These are phyloP conservation scores for Tyrannus savana DNA, from an alignment of 2,113 vertebrate species.

Conservation along the genomic window DNA sequence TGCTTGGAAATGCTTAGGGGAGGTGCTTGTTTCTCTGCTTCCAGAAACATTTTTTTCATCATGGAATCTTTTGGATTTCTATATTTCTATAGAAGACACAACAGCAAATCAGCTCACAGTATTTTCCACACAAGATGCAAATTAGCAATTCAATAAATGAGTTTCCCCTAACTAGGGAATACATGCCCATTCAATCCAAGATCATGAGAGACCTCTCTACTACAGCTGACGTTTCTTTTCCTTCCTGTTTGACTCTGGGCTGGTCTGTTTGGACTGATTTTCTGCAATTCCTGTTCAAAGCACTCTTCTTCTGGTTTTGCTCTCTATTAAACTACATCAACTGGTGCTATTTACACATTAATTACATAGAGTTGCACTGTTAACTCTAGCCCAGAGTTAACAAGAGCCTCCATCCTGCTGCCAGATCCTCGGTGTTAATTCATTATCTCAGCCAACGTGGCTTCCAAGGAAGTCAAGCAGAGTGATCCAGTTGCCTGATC, in stretches of 20 bases:
- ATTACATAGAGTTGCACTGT: not conserved
- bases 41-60: not conserved
- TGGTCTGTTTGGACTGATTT: not conserved
- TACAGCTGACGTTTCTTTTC: not conserved
- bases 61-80: not conserved
- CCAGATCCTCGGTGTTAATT: not conserved
- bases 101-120: not conserved
- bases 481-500: not conserved
- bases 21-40: not conserved
- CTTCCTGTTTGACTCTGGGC: not conserved
- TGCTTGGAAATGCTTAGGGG: not conserved
- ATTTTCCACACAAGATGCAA: not conserved
- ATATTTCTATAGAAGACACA: not conserved
- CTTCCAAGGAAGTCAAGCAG: not conserved
- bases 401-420: not conserved
- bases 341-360: not conserved
- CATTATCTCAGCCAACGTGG: not conserved
- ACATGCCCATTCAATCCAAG: fast-evolving
- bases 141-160: not conserved
- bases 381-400: not conserved
- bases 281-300: not conserved
- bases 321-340: not conserved
- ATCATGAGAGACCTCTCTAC: not conserved
- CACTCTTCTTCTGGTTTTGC: not conserved
- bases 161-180: not conserved